Conservation (phyloP, 2,113 vertebrate species). For the Eulacestoma nigropectus region DNA sequence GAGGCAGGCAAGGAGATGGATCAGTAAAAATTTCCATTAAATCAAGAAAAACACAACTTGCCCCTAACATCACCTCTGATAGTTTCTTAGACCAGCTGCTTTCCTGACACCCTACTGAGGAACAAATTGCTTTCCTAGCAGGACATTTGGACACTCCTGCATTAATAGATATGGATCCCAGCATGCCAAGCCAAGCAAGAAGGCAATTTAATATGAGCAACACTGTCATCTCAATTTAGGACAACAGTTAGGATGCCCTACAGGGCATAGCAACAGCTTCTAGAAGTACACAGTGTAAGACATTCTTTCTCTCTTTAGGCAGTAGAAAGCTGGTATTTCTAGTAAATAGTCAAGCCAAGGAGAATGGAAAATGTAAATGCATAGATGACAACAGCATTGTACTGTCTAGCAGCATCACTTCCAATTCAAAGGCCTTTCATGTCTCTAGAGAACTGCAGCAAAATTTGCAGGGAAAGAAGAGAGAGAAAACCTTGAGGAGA, state of each 20-base stretch:
- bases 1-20: slow-evolving; percentile 48
- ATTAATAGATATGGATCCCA: slow-evolving; percentile 80
- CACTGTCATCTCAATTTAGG: slow-evolving; percentile 85
- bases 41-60: slow-evolving; percentile 74
- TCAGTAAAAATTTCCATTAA: slow-evolving; percentile 77
- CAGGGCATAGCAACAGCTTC: slow-evolving; percentile 69
- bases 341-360: slow-evolving; percentile 63
- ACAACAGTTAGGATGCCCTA: slow-evolving; percentile 76
- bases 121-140: slow-evolving; percentile 85
- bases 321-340: slow-evolving; percentile 67
- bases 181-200: slow-evolving; percentile 73
- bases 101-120: slow-evolving; percentile 73
- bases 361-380: slow-evolving; percentile 47
- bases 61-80: slow-evolving; percentile 77
- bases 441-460: neutral
- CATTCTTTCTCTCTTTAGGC: slow-evolving; percentile 66
- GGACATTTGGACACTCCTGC: slow-evolving; percentile 78
- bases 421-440: neutral
- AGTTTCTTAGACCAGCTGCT: slow-evolving; percentile 80
- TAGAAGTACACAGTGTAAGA: slow-evolving; percentile 60
- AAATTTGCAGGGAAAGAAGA: neutral
- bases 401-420: slow-evolving; percentile 16
- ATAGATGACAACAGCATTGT: slow-evolving; percentile 33
- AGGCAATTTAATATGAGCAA: slow-evolving; percentile 81
- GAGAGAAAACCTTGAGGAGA: neutral